phyloP scores from a whole-genome alignment of 1,140 invertebrate genomes.

The Drosophila kohkoa region DNA sequence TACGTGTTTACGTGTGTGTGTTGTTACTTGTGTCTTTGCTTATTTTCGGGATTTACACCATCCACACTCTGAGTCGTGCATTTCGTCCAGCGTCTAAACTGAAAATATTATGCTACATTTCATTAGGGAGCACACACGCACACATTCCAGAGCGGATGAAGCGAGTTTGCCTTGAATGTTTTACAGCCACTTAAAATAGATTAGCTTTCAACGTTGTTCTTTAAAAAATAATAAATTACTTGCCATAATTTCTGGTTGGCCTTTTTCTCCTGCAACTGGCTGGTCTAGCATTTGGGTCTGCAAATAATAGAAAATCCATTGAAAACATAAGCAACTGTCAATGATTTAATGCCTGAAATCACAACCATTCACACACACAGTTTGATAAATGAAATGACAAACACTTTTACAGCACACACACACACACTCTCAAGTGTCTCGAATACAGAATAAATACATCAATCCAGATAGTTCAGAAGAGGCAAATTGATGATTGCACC shows the following conservation, averaged over 20 bases:
- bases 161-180: conserved; percentile 51
- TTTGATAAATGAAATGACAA: conserved; percentile 76
- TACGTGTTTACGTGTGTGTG: conserved; percentile 25
- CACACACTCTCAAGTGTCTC: conserved; percentile 22
- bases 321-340: conserved; percentile 77
- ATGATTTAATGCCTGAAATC: conserved; percentile 73
- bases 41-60: conserved; percentile 77
- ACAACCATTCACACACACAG: conserved; percentile 43
- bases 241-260: conserved; percentile 52
- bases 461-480: conserved; percentile 1
- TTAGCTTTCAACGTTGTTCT: conserved; percentile 73
- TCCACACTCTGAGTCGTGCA: conserved; percentile 40
- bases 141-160: conserved; percentile 6
- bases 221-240: conserved; percentile 68
- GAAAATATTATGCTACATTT: conserved; percentile 81
- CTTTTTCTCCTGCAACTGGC: background rate
- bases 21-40: conserved; percentile 64
- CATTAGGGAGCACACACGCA: conserved; percentile 55
- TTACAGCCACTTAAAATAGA: conserved; percentile 79
- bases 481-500: conserved; percentile 13
- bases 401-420: conserved; percentile 55
- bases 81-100: conserved; percentile 50
- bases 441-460: conserved; percentile 45
- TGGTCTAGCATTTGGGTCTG: conserved; percentile 10
- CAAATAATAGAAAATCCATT: conserved; percentile 69